Evolutionary conservation across 2,113 vertebrate species (phyloP).

Genomic region (Canis aureus): DNA sequence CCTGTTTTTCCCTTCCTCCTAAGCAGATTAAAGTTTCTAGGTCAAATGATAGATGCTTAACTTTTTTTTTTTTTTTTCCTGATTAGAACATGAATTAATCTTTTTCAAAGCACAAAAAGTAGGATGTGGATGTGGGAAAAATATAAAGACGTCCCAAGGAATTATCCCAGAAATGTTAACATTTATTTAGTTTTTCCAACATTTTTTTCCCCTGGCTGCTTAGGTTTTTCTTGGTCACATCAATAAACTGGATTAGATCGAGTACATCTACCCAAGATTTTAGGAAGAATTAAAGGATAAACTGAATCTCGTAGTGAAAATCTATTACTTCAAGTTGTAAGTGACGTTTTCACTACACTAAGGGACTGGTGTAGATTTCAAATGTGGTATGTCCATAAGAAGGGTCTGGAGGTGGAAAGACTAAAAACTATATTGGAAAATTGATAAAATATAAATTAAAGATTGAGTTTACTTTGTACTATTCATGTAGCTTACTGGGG

Average conservation of each 20-base stretch:
- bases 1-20: not conserved
- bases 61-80: not conserved
- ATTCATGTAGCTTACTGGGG: not conserved
- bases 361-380: conserved; percentile 17
- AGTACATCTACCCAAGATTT: conserved; percentile 15
- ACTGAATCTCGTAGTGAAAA: conserved; percentile 22
- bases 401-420: not conserved
- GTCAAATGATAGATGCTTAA: not conserved
- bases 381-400: not conserved
- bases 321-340: not conserved
- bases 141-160: not conserved
- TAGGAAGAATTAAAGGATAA: conserved; percentile 27
- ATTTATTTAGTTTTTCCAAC: conserved; percentile 15
- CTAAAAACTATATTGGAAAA: conserved; percentile 36
- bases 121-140: too few species aligned
- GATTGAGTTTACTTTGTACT: not conserved
- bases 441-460: conserved; percentile 27
- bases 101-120: not conserved
- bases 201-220: not conserved
- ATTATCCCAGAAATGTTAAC: conserved; percentile 50
- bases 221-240: conserved; percentile 36
- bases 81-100: conserved; percentile 35
- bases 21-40: not conserved
- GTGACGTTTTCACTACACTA: not conserved
- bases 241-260: not conserved